Conservation (phyloP, 2,113 vertebrate genomes). For the Callospermophilus lateralis region DNA sequence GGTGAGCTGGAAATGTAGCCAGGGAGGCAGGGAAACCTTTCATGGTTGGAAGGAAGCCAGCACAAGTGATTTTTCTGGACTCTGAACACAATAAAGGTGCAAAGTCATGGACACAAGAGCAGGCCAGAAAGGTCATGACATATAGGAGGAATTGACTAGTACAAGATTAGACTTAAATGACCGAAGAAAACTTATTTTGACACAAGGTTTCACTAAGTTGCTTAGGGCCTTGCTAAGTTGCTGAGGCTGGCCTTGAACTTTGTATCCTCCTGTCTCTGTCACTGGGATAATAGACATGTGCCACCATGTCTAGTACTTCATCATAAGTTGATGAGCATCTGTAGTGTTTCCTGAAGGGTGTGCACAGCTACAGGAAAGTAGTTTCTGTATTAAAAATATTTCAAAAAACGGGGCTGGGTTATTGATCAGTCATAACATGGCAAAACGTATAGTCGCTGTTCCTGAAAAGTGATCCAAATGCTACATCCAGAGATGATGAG, state of each 20-base stretch:
- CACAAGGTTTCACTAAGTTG: too few relatives aligned
- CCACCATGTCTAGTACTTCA: not conserved
- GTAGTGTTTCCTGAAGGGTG: slow-evolving; percentile 27
- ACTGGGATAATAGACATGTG: too few relatives aligned
- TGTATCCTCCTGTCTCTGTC: too few relatives aligned
- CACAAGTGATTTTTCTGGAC: not conserved
- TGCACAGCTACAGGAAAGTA: not conserved
- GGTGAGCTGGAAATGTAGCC: not conserved
- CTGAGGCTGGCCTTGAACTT: too few relatives aligned
- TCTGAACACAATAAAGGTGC: not conserved
- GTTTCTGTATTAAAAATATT: slow-evolving; percentile 29
- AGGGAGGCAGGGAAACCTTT: not conserved
- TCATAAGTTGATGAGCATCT: not conserved
- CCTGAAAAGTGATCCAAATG: too few relatives aligned
- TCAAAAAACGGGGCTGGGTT: not conserved
- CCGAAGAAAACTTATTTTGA: not conserved
- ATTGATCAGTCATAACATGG: too few relatives aligned
- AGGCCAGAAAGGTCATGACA: not conserved
- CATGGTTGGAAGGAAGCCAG: not conserved
- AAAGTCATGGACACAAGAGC: not conserved
- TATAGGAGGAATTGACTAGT: not conserved
- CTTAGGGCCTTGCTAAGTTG: not conserved
- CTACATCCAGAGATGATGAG: too few relatives aligned
- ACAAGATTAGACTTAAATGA: not conserved
- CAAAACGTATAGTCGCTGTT: too few relatives aligned